Percentiles rank a stretch among this genome's conserved stretches.
Evolutionary conservation across 2,888 invertebrate genomes (phyloP).

Genomic region (Thalpophila matura): DNA sequence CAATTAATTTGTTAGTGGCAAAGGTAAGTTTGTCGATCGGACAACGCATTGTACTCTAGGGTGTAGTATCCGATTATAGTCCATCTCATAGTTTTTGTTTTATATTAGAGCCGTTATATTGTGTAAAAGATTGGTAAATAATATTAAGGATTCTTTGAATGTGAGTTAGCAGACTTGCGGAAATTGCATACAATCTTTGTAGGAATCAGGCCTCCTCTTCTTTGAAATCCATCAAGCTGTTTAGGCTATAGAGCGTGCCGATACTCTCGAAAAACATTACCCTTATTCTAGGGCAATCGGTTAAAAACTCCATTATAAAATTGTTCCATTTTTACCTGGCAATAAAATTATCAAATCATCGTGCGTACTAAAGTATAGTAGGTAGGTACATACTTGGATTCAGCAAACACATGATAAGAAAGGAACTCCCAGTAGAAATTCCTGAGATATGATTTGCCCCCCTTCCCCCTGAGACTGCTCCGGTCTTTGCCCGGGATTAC

Average conservation of each 20-base stretch:
- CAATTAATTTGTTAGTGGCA: not conserved
- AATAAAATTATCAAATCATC: not conserved
- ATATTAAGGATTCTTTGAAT: conserved; percentile 2
- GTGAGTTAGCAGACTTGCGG: not conserved
- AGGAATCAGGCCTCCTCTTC: too few species aligned
- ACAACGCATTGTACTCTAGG: conserved; percentile 70
- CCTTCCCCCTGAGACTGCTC: conserved; percentile 43
- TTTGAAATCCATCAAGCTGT: too few species aligned
- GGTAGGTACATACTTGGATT: not conserved
- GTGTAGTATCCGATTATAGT: conserved; percentile 62
- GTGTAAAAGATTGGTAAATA: conserved; percentile 37
- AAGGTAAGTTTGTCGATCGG: conserved; percentile 61
- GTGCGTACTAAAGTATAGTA: not conserved
- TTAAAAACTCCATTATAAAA: too few species aligned
- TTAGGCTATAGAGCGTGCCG: not conserved
- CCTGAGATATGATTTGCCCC: conserved; percentile 46
- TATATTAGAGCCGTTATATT: conserved; percentile 54
- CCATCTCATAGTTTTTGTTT: conserved; percentile 69
- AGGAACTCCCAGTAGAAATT: conserved; percentile 52
- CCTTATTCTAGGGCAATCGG: too few species aligned
- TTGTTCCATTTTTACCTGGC: too few species aligned
- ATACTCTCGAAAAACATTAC: too few species aligned
- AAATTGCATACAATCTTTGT: too few species aligned
- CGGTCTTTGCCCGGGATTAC: conserved; percentile 42
- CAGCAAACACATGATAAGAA: conserved; percentile 14